These are phyloP conservation scores for Actenoides hombroni DNA, from an alignment of 2,113 vertebrate species.

Conservation along the genomic window DNA sequence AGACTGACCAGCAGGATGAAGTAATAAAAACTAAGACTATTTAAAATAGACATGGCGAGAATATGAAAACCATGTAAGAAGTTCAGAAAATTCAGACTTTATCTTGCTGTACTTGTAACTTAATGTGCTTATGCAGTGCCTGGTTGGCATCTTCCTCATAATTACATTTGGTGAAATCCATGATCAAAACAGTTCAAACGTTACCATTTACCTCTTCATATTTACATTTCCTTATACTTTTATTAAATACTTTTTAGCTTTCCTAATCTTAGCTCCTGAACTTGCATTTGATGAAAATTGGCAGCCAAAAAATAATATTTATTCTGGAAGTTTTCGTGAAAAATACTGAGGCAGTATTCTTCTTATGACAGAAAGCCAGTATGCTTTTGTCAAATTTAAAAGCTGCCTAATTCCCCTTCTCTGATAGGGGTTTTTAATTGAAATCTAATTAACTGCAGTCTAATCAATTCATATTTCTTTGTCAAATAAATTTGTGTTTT, in stretches of 20 bases:
- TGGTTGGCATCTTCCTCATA: neutral
- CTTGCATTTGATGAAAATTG: constrained; percentile 35
- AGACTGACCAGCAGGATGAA: neutral
- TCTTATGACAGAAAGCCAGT: constrained; percentile 15
- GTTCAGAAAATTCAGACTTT: neutral
- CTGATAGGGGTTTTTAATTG: constrained; percentile 33
- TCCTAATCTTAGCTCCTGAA: constrained; percentile 10
- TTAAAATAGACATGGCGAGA: neutral
- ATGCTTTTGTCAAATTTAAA: constrained; percentile 48
- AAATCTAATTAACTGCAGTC: constrained; percentile 55
- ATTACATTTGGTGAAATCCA: neutral
- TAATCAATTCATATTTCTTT: constrained; percentile 48
- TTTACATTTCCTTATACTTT: constrained; percentile 3
- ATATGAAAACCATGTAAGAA: neutral
- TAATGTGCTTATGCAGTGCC: neutral
- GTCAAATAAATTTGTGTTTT: constrained; percentile 7
- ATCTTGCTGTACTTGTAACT: neutral
- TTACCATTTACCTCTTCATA: neutral
- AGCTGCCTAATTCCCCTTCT: constrained; percentile 7
- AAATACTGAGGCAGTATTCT: neutral
- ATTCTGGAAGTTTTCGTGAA: neutral
- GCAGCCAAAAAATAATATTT: constrained; percentile 9
- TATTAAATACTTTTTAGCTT: constrained; percentile 33
- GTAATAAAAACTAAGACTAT: neutral
- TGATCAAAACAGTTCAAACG: constrained; percentile 24